Evolutionary conservation across 2,113 vertebrate genomes (phyloP).

Genomic region (Abramis brama): DNA sequence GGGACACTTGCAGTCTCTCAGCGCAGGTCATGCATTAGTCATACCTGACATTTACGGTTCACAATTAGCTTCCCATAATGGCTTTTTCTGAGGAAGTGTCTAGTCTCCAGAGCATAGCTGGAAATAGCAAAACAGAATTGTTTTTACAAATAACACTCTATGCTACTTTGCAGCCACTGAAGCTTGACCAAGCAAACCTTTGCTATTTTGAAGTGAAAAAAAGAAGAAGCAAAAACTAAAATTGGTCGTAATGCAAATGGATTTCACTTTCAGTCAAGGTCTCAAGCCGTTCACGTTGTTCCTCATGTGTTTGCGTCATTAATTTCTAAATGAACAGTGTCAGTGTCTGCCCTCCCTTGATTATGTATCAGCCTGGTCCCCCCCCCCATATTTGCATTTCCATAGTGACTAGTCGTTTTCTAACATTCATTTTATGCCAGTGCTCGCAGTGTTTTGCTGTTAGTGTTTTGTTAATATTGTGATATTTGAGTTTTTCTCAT

Average conservation of each 20-base stretch:
- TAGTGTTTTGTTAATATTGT: slow-evolving; percentile 64
- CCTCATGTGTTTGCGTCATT: slow-evolving; percentile 28
- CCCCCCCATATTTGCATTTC: slow-evolving; percentile 25
- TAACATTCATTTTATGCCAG: slow-evolving; percentile 44
- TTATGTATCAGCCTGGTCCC: slow-evolving; percentile 50
- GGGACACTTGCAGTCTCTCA: slow-evolving; percentile 60
- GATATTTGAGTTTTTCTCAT: slow-evolving; percentile 54
- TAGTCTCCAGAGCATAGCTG: slow-evolving; percentile 64
- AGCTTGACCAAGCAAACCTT: slow-evolving; percentile 14
- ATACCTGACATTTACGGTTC: slow-evolving; percentile 73
- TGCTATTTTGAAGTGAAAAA: background rate
- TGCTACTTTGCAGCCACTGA: slow-evolving; percentile 27
- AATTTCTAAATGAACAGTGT: slow-evolving; percentile 45
- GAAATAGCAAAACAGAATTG: slow-evolving; percentile 69
- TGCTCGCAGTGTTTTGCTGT: slow-evolving; percentile 59
- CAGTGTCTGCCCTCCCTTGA: slow-evolving; percentile 30
- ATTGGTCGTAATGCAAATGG: background rate
- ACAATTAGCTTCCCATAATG: slow-evolving; percentile 72
- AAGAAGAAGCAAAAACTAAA: background rate
- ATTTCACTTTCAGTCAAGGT: background rate
- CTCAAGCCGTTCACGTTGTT: background rate
- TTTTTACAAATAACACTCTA: slow-evolving; percentile 67
- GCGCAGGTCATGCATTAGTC: slow-evolving; percentile 67
- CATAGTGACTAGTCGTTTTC: slow-evolving; percentile 27
- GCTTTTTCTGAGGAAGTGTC: slow-evolving; percentile 64